Evolutionary conservation across 2,888 invertebrate genomes (phyloP).

Genomic region (Agrotis exclamationis): DNA sequence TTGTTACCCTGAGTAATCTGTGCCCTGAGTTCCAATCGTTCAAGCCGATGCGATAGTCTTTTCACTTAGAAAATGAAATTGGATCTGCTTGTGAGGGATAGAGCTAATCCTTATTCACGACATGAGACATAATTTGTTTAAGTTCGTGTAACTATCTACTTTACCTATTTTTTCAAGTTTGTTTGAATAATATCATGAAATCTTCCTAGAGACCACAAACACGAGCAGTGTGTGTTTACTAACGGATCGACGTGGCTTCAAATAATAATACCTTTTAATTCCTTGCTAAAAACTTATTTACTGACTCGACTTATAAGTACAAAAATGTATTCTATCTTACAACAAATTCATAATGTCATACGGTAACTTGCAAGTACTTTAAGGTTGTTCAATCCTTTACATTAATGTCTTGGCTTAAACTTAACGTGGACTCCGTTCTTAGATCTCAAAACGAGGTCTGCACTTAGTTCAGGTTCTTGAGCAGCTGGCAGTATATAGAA

Average conservation of each 20-base stretch:
- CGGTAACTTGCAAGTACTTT: background rate
- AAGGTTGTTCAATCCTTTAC: conserved; percentile 5
- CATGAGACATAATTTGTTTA: background rate
- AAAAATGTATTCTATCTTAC: conserved; percentile 8
- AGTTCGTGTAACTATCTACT: background rate
- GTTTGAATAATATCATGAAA: background rate
- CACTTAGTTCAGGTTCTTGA: conserved; percentile 78
- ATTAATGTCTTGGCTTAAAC: conserved; percentile 67
- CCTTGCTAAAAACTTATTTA: conserved; percentile 19
- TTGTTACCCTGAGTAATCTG: background rate
- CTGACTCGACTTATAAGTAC: conserved; percentile 8
- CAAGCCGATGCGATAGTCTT: background rate
- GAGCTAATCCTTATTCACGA: background rate
- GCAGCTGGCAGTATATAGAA: conserved; percentile 79
- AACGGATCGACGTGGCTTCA: background rate
- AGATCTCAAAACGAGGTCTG: conserved; percentile 84
- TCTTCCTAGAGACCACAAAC: too few species aligned
- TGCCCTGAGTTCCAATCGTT: conserved; percentile 2
- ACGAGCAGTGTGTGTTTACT: too few species aligned
- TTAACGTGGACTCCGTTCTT: conserved; percentile 74
- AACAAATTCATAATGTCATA: conserved; percentile 20
- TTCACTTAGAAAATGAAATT: background rate
- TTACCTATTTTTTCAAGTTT: background rate
- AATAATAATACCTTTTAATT: conserved; percentile 19
- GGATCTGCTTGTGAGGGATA: background rate